phyloP scores from a whole-genome alignment of 2,797 vertebrate genomes.

The Clarias pachynema region DNA sequence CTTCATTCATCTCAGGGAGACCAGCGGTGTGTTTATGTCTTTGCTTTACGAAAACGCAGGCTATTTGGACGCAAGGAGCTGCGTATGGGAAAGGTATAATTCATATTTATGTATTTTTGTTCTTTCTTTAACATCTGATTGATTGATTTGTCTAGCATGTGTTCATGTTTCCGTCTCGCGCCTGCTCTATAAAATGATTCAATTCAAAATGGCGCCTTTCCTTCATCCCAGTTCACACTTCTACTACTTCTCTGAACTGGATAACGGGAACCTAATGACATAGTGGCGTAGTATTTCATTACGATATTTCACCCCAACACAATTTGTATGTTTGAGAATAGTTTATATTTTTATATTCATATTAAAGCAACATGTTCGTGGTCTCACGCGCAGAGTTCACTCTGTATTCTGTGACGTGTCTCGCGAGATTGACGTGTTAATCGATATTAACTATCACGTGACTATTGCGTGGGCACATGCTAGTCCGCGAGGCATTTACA shows the following conservation, averaged over 20 bases:
- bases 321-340: not conserved
- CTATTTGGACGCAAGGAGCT: conserved; percentile 64
- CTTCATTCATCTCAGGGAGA: conserved; percentile 86
- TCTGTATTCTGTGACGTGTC: not conserved
- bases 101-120: not conserved
- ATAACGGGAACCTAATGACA: not conserved
- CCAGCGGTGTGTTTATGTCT: conserved; percentile 93
- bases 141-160: not conserved
- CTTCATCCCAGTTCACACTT: conserved; percentile 17
- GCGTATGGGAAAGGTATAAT: conserved; percentile 63
- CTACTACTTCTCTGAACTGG: not conserved
- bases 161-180: conserved; percentile 11
- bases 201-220: conserved; percentile 67
- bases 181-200: not conserved
- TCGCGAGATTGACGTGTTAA: not conserved
- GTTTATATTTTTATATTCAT: not conserved
- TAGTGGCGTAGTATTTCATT: not conserved
- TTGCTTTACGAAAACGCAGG: conserved; percentile 91
- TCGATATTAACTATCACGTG: not conserved
- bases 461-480: not conserved
- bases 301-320: not conserved
- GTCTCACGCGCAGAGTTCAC: not conserved
- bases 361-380: conserved; percentile 2
- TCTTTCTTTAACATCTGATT: not conserved
- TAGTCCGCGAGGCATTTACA: not conserved